A percentile compares a stretch with the other conserved stretches of the same genome.
Conservation (phyloP, 2,113 vertebrate genomes). For the Australoheros scitulus region DNA sequence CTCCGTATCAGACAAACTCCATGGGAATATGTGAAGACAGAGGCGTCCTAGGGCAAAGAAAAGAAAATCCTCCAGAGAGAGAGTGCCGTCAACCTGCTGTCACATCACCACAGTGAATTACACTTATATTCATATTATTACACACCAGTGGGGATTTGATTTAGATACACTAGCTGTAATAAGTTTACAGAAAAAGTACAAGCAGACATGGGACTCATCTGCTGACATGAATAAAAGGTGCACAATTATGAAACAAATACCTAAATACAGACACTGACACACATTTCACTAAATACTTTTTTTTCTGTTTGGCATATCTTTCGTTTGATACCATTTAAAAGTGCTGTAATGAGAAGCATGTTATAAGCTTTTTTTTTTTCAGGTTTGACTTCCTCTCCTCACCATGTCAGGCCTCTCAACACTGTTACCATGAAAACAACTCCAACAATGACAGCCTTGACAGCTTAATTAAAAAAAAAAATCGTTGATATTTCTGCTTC, state of each 20-base stretch:
- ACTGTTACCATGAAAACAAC: not conserved
- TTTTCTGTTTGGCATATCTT: not conserved
- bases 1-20: not conserved
- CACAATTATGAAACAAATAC: not conserved
- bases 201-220: not conserved
- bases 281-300: not conserved
- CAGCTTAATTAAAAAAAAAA: not conserved
- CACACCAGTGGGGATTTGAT: conserved; percentile 5
- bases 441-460: not conserved
- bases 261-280: not conserved
- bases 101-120: conserved; percentile 1
- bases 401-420: not conserved
- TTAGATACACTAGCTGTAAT: not conserved
- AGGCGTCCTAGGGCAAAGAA: not conserved
- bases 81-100: not conserved
- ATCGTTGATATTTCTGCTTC: not conserved
- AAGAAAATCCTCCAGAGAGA: not conserved
- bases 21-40: not conserved
- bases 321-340: not conserved
- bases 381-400: not conserved
- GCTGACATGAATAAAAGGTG: not conserved
- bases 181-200: not conserved
- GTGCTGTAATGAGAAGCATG: not conserved
- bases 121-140: not conserved
- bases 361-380: not conserved